A percentile compares a stretch with the other conserved stretches of the same genome.
Evolutionary conservation across 2,797 vertebrate genomes (phyloP).

Genomic region (Semotilus atromaculatus): DNA sequence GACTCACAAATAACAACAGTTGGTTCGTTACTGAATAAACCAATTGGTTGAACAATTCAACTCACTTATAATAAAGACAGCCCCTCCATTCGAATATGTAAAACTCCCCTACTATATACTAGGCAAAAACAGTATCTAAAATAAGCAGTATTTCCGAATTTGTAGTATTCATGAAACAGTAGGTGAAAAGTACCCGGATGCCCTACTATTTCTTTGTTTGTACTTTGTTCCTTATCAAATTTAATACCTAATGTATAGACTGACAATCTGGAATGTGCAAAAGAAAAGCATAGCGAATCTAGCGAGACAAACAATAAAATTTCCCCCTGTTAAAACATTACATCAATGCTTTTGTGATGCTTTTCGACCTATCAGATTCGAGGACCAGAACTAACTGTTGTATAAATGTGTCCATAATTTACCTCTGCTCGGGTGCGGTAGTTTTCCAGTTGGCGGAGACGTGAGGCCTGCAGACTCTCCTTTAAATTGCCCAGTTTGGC

Average conservation of each 20-base stretch:
- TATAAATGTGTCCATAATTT: conserved; percentile 57
- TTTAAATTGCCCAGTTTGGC: conserved; percentile 71
- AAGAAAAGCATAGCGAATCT: not conserved
- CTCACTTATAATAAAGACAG: no score
- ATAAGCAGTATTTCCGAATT: not conserved
- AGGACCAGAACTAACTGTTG: not conserved
- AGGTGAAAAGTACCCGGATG: not conserved
- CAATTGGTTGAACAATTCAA: not conserved
- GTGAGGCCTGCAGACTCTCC: conserved; percentile 79
- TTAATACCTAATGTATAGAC: not conserved
- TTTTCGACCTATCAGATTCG: not conserved
- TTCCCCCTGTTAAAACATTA: not conserved
- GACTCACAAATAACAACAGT: not conserved
- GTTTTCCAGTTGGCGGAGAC: conserved; percentile 85
- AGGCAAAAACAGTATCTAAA: no score
- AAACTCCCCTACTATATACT: no score
- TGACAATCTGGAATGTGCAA: not conserved
- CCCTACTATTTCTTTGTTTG: no score
- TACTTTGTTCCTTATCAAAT: no score
- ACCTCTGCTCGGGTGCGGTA: conserved; percentile 87
- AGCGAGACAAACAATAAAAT: not conserved
- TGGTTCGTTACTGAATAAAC: not conserved
- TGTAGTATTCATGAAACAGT: not conserved
- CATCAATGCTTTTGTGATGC: not conserved
- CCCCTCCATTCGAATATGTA: not conserved